A percentile compares a stretch with the other conserved stretches of the same genome.
Conservation (phyloP, 2,113 vertebrate genomes). For the Elephantulus edwardii region DNA sequence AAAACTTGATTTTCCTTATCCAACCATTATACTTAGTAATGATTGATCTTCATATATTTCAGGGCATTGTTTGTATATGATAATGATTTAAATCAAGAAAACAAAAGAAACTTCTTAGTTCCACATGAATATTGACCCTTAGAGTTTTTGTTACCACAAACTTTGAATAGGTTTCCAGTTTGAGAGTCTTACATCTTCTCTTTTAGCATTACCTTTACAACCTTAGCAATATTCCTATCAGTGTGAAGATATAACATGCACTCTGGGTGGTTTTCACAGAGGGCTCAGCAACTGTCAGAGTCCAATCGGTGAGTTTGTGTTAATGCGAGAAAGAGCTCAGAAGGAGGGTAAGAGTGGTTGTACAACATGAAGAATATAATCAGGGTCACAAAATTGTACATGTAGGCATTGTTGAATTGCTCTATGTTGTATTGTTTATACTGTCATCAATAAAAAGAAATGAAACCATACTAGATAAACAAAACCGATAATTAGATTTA, state of each 20-base stretch:
- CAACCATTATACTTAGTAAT: not conserved
- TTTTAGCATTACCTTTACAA: constrained; percentile 38
- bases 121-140: not conserved
- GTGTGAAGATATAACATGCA: not conserved
- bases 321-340: not conserved
- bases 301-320: not conserved
- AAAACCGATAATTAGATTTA: not conserved
- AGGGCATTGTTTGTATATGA: not conserved
- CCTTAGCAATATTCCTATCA: not conserved
- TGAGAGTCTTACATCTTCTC: constrained; percentile 35
- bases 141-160: constrained; percentile 18
- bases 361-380: not conserved
- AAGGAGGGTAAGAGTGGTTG: not conserved
- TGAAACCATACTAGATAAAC: not conserved
- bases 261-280: constrained; percentile 26
- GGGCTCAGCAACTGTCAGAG: not conserved
- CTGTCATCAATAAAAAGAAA: not conserved
- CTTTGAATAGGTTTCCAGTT: not conserved
- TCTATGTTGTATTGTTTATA: not conserved
- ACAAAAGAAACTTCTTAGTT: not conserved
- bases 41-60: not conserved
- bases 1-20: constrained; percentile 8
- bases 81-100: constrained; percentile 18
- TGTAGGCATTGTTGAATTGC: not conserved
- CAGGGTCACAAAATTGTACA: not conserved